Conservation (phyloP, 2,113 vertebrate genomes). For the Rhea pennata region DNA sequence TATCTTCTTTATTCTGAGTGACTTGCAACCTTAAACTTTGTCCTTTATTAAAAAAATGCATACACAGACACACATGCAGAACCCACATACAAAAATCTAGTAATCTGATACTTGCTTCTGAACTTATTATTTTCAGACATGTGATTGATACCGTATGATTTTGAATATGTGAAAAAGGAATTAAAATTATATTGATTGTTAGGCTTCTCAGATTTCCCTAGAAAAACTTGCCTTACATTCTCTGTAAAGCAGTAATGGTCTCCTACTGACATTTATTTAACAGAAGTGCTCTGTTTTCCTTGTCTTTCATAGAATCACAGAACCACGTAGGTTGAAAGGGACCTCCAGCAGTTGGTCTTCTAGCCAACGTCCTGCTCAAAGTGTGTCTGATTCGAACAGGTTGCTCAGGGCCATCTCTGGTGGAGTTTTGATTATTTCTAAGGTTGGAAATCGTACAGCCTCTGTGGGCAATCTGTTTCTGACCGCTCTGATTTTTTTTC, state of each 20-base stretch:
- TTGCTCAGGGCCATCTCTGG: neutral
- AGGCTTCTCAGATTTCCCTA: neutral
- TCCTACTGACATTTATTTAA: neutral
- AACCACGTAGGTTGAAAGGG: neutral
- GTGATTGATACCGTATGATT: neutral
- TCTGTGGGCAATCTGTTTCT: too few species aligned
- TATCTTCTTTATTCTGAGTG: neutral
- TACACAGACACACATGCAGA: neutral
- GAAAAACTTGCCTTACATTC: neutral
- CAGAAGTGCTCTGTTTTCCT: fast-evolving
- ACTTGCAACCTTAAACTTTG: neutral
- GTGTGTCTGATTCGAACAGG: neutral
- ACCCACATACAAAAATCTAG: neutral
- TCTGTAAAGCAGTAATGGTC: neutral
- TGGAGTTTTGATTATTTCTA: neutral
- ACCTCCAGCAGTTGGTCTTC: neutral
- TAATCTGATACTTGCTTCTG: neutral
- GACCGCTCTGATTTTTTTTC: too few species aligned
- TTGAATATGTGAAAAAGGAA: neutral
- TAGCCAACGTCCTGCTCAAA: neutral
- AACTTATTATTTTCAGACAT: neutral
- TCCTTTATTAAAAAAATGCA: neutral
- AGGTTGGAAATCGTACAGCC: neutral
- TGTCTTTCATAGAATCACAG: neutral
- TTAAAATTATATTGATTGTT: neutral